Conservation (phyloP, 2,797 vertebrate genomes). For the Myotis daubentonii region DNA sequence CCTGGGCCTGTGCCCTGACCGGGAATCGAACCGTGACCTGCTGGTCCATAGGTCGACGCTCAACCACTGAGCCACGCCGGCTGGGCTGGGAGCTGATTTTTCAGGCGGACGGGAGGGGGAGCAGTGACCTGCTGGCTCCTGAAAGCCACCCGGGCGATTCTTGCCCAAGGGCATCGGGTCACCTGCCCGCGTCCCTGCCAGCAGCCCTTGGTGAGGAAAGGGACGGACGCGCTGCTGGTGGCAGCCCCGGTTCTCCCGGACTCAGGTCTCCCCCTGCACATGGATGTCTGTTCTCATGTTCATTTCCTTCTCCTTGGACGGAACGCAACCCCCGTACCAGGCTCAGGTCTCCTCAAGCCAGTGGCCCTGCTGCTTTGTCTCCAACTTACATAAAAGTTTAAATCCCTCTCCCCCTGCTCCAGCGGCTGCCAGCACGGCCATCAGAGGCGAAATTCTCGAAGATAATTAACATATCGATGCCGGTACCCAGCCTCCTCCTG, state of each 20-base stretch:
- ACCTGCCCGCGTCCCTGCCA: neutral
- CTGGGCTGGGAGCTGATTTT: neutral
- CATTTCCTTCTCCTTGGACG: conserved; percentile 75
- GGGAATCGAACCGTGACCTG: too few relatives aligned
- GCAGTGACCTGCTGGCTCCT: neutral
- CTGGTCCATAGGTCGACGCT: too few relatives aligned
- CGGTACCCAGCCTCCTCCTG: conserved; percentile 74
- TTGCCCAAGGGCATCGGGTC: neutral
- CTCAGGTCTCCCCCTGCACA: conserved; percentile 69
- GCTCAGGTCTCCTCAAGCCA: conserved; percentile 68
- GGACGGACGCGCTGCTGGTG: neutral
- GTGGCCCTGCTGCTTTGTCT: conserved; percentile 63
- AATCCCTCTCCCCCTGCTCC: conserved; percentile 70
- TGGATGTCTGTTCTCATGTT: conserved; percentile 66
- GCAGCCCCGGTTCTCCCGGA: neutral
- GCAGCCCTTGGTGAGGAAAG: conserved; percentile 43
- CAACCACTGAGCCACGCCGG: too few relatives aligned
- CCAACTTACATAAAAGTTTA: conserved; percentile 74
- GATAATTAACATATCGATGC: conserved; percentile 78
- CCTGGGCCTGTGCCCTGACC: too few relatives aligned
- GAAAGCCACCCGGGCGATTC: neutral
- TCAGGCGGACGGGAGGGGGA: neutral
- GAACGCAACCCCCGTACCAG: conserved; percentile 64
- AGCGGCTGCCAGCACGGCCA: conserved; percentile 74
- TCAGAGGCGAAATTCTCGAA: conserved; percentile 68